Conservation (phyloP, 92 coral and sea anemone species). For the Palythoa heliodiscus region DNA sequence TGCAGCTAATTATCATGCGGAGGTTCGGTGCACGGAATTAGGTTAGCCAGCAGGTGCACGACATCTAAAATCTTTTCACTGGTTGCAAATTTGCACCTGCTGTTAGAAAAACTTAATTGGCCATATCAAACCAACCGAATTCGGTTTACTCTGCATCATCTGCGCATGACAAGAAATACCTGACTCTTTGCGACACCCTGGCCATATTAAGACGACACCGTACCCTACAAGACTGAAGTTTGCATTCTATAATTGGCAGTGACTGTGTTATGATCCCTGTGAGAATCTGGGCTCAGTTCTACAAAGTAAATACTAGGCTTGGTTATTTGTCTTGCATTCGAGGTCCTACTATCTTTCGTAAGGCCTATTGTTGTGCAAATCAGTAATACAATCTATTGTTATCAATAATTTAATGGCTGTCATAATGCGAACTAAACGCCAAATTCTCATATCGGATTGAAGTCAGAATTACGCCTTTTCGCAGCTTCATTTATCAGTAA, state of each 20-base stretch:
- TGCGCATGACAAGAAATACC: constrained; percentile 6
- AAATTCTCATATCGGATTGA: constrained; percentile 21
- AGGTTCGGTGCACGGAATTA: constrained; percentile 1
- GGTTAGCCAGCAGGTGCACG: constrained; percentile 34
- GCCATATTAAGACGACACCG: constrained; percentile 15
- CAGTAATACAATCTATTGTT: constrained; percentile 47
- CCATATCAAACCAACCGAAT: constrained; percentile 10
- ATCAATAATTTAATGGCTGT: constrained; percentile 49
- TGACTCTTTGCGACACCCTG: not conserved
- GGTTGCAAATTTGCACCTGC: constrained; percentile 37
- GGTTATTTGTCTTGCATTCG: constrained; percentile 52
- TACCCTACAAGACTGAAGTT: not conserved
- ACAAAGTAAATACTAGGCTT: constrained; percentile 25
- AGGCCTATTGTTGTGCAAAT: constrained; percentile 71
- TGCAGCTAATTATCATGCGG: constrained; percentile 26
- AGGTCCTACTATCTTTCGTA: constrained; percentile 55
- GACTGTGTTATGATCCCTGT: constrained; percentile 2
- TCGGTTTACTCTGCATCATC: not conserved
- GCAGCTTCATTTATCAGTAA: not conserved
- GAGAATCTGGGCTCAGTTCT: constrained; percentile 12
- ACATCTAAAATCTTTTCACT: constrained; percentile 13
- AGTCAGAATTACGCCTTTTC: not conserved
- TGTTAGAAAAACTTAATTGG: constrained; percentile 9
- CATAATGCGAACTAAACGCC: constrained; percentile 40
- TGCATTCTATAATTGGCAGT: constrained; percentile 25